These are phyloP conservation scores for Melanerpes aurifrons DNA, from an alignment of 2,113 vertebrate genomes.

Conservation along the genomic window DNA sequence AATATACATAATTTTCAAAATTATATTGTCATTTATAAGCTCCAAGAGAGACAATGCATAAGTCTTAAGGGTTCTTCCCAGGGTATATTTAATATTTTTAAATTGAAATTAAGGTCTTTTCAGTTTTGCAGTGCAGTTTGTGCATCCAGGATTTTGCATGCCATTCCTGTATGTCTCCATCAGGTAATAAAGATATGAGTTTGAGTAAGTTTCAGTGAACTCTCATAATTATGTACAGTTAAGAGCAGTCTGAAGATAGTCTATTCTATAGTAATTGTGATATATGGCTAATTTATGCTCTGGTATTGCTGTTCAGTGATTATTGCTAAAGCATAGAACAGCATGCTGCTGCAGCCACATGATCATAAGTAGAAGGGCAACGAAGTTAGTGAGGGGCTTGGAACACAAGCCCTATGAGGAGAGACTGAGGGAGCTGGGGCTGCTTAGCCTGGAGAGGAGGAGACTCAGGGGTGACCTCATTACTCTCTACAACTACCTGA, in stretches of 20 bases:
- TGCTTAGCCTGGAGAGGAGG: too few species aligned
- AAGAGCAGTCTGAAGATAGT: neutral
- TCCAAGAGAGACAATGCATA: neutral
- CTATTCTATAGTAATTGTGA: neutral
- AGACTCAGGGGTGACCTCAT: too few species aligned
- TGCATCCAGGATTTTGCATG: neutral
- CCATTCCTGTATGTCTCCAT: rapidly evolving
- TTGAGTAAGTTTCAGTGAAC: neutral
- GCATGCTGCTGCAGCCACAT: neutral
- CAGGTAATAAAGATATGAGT: neutral
- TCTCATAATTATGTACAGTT: neutral
- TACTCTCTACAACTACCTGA: too few species aligned
- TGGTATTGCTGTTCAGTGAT: neutral
- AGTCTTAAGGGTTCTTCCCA: neutral
- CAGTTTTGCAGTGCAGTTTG: neutral
- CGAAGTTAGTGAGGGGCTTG: too few species aligned
- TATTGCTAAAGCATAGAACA: neutral
- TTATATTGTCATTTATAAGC: neutral
- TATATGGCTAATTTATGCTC: neutral
- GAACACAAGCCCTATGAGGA: too few species aligned
- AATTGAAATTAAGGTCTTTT: neutral
- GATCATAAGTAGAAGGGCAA: too few species aligned
- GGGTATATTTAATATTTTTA: neutral
- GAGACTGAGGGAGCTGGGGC: too few species aligned
- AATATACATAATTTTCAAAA: neutral